Evolutionary conservation across 1,140 invertebrate genomes (phyloP).

Genomic region (Drosophila bipectinata): DNA sequence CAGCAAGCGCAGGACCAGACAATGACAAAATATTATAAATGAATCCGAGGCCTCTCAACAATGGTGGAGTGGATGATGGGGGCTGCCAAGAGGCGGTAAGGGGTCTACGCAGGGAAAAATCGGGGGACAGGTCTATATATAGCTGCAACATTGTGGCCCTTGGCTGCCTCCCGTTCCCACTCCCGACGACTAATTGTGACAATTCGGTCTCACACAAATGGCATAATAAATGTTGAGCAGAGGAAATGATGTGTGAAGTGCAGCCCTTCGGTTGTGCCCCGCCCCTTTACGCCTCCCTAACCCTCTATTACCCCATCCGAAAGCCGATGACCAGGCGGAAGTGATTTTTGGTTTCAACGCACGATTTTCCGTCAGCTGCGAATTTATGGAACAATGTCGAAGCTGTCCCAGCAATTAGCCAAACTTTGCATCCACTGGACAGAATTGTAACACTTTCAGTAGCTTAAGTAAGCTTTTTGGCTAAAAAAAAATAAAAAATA

Average conservation of each 20-base stretch:
- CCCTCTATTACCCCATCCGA: slow-evolving; percentile 9
- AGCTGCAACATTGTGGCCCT: slow-evolving; percentile 22
- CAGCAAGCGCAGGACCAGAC: slow-evolving; percentile 55
- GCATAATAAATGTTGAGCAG: slow-evolving; percentile 73
- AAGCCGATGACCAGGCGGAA: slow-evolving; percentile 57
- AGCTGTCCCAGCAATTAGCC: slow-evolving; percentile 38
- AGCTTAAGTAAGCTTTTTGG: too few species aligned
- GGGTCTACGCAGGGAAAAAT: slow-evolving; percentile 16
- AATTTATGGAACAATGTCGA: slow-evolving; percentile 33
- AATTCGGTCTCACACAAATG: slow-evolving; percentile 73
- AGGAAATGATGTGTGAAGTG: slow-evolving; percentile 73
- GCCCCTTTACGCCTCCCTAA: background rate
- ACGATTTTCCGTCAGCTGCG: slow-evolving; percentile 40
- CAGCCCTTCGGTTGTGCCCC: slow-evolving; percentile 22
- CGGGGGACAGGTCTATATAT: slow-evolving; percentile 55
- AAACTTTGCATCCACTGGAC: slow-evolving; percentile 34
- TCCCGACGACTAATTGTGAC: slow-evolving; percentile 65
- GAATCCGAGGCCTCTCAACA: slow-evolving; percentile 37
- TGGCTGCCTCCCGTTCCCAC: slow-evolving; percentile 9
- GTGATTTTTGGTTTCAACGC: slow-evolving; percentile 69
- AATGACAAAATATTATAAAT: slow-evolving; percentile 80
- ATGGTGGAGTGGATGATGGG: slow-evolving; percentile 16
- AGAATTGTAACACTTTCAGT: background rate
- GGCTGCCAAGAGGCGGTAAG: background rate
- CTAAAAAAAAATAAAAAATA: too few species aligned